Percentiles rank a stretch among this genome's conserved stretches.
Evolutionary conservation across 2,113 vertebrate genomes (phyloP).

Genomic region (Orientallactaga bullata): DNA sequence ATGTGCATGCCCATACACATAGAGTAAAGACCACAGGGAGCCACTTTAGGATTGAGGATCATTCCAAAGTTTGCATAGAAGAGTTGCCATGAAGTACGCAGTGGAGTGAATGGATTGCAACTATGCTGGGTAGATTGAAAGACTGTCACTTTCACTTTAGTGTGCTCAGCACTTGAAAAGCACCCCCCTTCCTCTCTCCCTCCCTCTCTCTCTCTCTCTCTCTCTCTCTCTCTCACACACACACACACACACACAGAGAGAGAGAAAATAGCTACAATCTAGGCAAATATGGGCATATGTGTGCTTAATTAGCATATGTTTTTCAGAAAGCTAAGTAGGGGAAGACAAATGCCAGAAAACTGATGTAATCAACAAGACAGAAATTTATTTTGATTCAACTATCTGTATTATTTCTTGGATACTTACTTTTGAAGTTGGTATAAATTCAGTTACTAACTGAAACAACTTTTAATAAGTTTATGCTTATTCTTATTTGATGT

Average conservation of each 20-base stretch:
- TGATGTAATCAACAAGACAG: background rate
- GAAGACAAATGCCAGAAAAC: background rate
- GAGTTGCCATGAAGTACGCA: background rate
- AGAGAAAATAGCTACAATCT: background rate
- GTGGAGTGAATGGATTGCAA: background rate
- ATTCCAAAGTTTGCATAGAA: background rate
- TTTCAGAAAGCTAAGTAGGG: background rate
- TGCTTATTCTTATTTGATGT: background rate
- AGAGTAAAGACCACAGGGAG: background rate
- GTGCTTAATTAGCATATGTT: background rate
- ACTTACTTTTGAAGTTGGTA: background rate
- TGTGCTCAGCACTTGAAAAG: background rate
- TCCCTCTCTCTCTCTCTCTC: no score
- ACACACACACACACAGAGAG: no score
- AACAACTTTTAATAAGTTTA: background rate
- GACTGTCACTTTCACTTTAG: background rate
- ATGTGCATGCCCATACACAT: background rate
- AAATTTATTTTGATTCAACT: background rate
- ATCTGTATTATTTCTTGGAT: background rate
- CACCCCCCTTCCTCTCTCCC: no score
- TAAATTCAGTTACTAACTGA: background rate
- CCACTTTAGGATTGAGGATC: accelerated
- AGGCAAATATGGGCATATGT: background rate
- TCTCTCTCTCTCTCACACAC: no score
- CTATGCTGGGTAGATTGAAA: background rate